Base-by-base conservation (phyloP, 2,888 invertebrate species). In the Vanessa cardui region DNA sequence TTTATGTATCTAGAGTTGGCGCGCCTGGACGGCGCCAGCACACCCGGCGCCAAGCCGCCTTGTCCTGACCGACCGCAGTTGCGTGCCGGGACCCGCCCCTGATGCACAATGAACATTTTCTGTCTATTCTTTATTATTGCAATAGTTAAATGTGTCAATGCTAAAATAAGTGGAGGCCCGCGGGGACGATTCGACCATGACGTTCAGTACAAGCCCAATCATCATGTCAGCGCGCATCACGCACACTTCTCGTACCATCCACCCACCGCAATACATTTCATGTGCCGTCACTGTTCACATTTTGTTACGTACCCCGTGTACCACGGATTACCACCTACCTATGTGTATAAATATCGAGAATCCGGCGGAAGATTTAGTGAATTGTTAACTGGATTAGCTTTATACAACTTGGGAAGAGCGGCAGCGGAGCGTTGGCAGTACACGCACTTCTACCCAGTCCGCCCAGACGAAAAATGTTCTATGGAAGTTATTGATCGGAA, bases 361-460 rank as follows among this genome's bases (percentile, higher is more conserved):
- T 86, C 85, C 9, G 80, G 82, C 4, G 86, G 82, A 65, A 80
- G 87, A 69, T 91, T 83, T 69, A 83, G 87, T 2, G 83, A 85
- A 59, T 71, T 92, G 20, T 74, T 92, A 50, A 84, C 89, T 2
- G 92, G 92, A 9, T 78, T 92, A 31, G 88, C 92, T 8, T 74
- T 92, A 16, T 92, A 90, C 77, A 92, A 92, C 74, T 78, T 92
- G 49, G 92, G 91, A 39, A 82, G 89, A 74, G 81, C 89, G 0
- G 70, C 80, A 3, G 77, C 77, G 26, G 82, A 81, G 18, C 78
- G 83, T 15, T 79, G 79, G 78, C 77, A 85, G 56, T 76, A 83
- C 64, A 73, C 78, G 0, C 80, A 82, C 21, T 83, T 83, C 67
- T 87, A 90, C 71, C 72, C 81, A 1, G 74, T 83, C 21, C 79